Evolutionary conservation across 1,140 invertebrate genomes (phyloP), one percentile per base, ranked within the genome.

Genomic region (Elymnias hypermnestra): DNA sequence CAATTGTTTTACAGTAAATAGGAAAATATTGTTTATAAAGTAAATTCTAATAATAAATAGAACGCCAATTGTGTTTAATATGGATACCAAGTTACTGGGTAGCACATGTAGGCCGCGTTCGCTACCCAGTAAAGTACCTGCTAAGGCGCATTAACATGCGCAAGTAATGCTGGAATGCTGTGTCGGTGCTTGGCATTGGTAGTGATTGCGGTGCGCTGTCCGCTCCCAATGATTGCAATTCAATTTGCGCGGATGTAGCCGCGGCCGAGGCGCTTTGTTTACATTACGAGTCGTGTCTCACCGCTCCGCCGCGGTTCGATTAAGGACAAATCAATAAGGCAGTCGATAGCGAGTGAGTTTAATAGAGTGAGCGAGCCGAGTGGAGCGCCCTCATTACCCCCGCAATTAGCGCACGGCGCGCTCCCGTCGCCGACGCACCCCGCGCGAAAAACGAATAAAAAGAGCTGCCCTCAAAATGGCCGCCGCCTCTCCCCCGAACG

Each of bases 401-500:
- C 75, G 77, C 81, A 84, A 84, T 84, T 84, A 84, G 81, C 79
- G 79, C 79, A 78, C 79, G 65, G 64, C 71, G 74, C 67, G 73
- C 75, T 73, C 74, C 77, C 77, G 78, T 68, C 73, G 73, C 73
- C 79, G 79, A 83, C 79, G 79, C 79, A 79, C 76, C 77, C 75
- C 77, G 79, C 77, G 78, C 78, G 77, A 83, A 84, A 86, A 87
- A 87, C 79, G 77, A 85, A 85, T 83, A 86, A 82, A 87, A 86
- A 85, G 83, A 86, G 75, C 82, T 84, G 83, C 83, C 83, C 83
- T 87, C 84, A 87, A 87, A 87, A 86, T 86, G 84, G 84, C 83
- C 79, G 82, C 84, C 84, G 72, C 72, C 66, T 63, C 72, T 29
- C 72, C 68, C 67, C 66, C 61, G 48, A 37, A 52, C 66, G 44